Conservation (phyloP, 2,113 vertebrate genomes). For the Macrotus californicus region DNA sequence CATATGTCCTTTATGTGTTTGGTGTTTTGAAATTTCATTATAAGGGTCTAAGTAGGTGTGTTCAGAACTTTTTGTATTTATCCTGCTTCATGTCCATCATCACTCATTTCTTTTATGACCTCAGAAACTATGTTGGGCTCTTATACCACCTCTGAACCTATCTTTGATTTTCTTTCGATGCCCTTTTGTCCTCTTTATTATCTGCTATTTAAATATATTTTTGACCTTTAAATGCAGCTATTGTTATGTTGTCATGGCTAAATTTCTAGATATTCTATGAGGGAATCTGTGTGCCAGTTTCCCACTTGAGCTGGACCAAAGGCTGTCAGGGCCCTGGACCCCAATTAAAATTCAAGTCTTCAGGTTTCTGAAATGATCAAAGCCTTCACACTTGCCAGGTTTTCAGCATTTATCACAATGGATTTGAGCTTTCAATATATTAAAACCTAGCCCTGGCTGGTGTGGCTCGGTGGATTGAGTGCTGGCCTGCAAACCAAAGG, state of each 20-base stretch:
- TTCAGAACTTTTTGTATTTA: neutral
- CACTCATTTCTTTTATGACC: neutral
- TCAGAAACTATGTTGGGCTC: neutral
- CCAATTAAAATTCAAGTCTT: neutral
- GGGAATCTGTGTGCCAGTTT: neutral
- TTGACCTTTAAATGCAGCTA: neutral
- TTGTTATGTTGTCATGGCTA: neutral
- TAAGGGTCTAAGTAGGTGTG: neutral
- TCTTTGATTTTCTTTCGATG: neutral
- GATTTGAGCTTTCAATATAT: neutral
- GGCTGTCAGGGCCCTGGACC: accelerated
- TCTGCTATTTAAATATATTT: neutral
- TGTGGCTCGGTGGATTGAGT: too few relatives aligned
- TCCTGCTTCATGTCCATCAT: neutral
- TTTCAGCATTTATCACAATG: neutral
- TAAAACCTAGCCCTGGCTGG: neutral
- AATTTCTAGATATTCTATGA: neutral
- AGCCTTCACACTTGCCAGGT: neutral
- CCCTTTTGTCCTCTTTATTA: neutral
- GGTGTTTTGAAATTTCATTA: neutral
- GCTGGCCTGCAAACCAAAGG: too few relatives aligned
- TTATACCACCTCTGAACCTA: neutral
- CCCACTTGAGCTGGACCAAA: neutral
- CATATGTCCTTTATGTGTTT: neutral
- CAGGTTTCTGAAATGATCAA: neutral